Evolutionary conservation across 2,797 vertebrate species (phyloP).

Genomic region (Characodon lateralis): DNA sequence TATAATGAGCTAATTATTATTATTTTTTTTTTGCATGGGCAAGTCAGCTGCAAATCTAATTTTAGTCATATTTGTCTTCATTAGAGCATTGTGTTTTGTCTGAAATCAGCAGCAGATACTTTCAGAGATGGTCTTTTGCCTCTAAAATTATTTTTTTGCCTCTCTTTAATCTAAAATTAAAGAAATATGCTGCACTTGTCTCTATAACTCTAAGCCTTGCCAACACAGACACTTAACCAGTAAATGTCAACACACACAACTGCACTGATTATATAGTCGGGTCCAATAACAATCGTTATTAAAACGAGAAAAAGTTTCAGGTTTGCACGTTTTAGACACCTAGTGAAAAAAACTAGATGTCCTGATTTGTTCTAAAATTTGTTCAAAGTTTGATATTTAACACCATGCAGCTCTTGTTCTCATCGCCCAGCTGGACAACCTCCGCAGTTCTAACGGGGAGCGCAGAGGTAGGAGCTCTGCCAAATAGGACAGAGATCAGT

Average conservation of each 20-base stretch:
- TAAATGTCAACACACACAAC: background rate
- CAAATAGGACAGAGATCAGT: slow-evolving; percentile 38
- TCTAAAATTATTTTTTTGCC: too few relatives aligned
- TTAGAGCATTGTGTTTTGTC: background rate
- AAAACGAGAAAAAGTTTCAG: background rate
- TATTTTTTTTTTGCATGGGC: background rate
- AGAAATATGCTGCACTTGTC: background rate
- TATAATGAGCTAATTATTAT: too few relatives aligned
- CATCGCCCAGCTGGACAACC: slow-evolving; percentile 39
- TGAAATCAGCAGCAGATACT: background rate
- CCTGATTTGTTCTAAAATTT: background rate
- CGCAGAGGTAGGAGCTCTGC: slow-evolving; percentile 41
- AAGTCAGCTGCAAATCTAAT: background rate
- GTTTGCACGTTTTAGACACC: background rate
- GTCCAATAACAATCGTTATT: background rate
- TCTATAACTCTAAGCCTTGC: background rate
- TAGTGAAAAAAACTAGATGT: background rate
- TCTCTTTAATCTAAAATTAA: background rate
- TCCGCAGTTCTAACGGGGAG: slow-evolving; percentile 42
- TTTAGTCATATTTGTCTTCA: background rate
- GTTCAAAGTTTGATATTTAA: slow-evolving; percentile 60
- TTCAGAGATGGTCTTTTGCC: background rate
- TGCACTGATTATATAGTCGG: background rate
- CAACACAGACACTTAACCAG: background rate
- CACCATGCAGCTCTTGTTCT: slow-evolving; percentile 45